Evolutionary conservation across 2,888 invertebrate species (phyloP).

Genomic region (Eristalinus aeneus): DNA sequence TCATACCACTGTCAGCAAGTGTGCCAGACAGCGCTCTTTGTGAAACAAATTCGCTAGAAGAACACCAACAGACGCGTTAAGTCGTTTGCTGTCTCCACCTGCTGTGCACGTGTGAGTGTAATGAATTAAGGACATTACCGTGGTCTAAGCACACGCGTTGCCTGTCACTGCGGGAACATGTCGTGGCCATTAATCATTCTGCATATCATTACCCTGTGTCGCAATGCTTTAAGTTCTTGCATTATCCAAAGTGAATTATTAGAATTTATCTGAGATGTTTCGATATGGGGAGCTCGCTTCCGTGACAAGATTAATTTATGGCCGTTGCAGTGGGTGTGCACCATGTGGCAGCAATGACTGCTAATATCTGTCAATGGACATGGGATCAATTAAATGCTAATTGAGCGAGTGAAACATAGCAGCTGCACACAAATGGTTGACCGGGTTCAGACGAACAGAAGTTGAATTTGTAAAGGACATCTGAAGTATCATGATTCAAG

Average conservation of each 20-base stretch:
- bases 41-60: neutral
- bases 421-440: neutral
- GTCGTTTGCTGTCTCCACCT: neutral
- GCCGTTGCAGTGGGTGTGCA: neutral
- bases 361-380: neutral
- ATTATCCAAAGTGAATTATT: neutral
- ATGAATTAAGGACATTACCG: neutral
- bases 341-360: neutral
- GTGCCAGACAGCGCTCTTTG: neutral
- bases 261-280: neutral
- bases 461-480: no score
- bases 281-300: neutral
- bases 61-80: neutral
- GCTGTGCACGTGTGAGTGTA: neutral
- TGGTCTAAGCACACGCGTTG: neutral
- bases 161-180: neutral
- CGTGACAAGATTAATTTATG: neutral
- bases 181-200: neutral
- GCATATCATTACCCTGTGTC: neutral
- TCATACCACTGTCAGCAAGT: neutral
- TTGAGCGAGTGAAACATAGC: neutral
- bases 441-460: neutral
- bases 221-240: neutral
- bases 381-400: neutral
- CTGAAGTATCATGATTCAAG: no score